Evolutionary conservation across 2,888 invertebrate species (phyloP), one percentile per base, ranked within the genome.

Genomic region (Alviniconcha strummeri): DNA sequence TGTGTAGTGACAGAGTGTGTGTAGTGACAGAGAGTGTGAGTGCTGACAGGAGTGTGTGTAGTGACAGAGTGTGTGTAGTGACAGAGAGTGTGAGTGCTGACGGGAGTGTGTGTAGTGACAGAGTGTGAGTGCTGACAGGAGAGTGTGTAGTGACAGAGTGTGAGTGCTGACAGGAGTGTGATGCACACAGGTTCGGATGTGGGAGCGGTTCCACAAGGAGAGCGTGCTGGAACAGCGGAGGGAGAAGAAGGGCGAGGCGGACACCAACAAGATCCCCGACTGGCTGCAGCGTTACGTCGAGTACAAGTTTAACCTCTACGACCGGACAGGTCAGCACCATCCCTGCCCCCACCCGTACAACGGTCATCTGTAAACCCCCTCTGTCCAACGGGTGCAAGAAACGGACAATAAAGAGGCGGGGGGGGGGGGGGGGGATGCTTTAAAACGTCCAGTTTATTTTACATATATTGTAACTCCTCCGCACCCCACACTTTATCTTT

Each of bases 271-370:
- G 54, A 84, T 93, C 1, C 93, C 93, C 0, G 88, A 83, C 13
- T 93, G 93, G 93, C 84, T 93, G n/a, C 89, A 91, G 57, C 88
- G 90, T 75, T 93, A 93, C 83, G 90, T 93, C n/a, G 89, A 91
- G 84, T 93, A 93, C 86, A 92, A 92, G 82, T 93, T 93, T 82
- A 90, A 92, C 82, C 88, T 93, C 0, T 89, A 90, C 57, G 93
- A 93, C 85, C 86, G 93, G 85, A 91, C 93, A 76, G 92, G 93
- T 93, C 76, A 82, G 84, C n/a, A 36, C 36, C 36, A 36, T 36
- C 36, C 36, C 36, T 36, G 36, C 36, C 36, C 36, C 36, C 36
- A 15, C 19, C 13, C n/a, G n/a, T 56, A 9, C 64, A 64, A 13
- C 64, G 11, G 15, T 64, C 15, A 64, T 4, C 64, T n/a, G n/a